Base-by-base conservation (phyloP, 2,888 invertebrate species). In the Eristalis pertinax region DNA sequence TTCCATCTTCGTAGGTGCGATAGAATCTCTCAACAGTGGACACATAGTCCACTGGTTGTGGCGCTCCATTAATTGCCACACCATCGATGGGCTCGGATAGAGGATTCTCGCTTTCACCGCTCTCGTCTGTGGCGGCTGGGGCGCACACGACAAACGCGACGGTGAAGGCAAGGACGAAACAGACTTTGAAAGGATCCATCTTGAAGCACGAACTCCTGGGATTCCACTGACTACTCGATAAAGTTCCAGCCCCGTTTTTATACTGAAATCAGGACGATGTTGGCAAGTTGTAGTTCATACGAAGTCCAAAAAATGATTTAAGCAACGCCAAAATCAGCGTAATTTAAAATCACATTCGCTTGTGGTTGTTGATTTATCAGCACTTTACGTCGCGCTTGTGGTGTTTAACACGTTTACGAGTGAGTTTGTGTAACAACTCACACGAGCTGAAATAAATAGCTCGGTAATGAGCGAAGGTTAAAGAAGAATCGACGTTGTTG, bases 1-100 rank as follows among this genome's bases (percentile, higher is more conserved):
- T 80, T 56, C 84, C 80, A 26, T 79, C 76, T 19, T 84, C 75
- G 41, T 84, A 80, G 38, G 43, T n/a, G 3, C 67, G 60, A 63
- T 62, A 72, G 22, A 84, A 80, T 2, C 67, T 60, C 1, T 75
- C 75, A 10, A 84, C 65, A 13, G 43, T 50, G 15, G 10, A 35
- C 2, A 77, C 73, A 13, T 58, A 10, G 19, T 19, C 24, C 7
- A n/a, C 15, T n/a, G 41, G n/a, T 50, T 0, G n/a, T n/a, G 15
- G 43, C 5, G 43, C 3, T 43, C n/a, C n/a, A 3, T 4, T 15
- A 50, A 7, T n/a, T 50, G n/a, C 43, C 1, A 50, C 43, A 19
- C 5, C 7, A 2, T 50, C 43, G n/a, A 19, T 10, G 1, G 50
- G 50, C 50, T 19, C 50, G 1, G 50, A 50, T 8, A 50, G 19